Evolutionary conservation across 2,888 invertebrate species (phyloP).

Genomic region (Leptopilina drosophilae): DNA sequence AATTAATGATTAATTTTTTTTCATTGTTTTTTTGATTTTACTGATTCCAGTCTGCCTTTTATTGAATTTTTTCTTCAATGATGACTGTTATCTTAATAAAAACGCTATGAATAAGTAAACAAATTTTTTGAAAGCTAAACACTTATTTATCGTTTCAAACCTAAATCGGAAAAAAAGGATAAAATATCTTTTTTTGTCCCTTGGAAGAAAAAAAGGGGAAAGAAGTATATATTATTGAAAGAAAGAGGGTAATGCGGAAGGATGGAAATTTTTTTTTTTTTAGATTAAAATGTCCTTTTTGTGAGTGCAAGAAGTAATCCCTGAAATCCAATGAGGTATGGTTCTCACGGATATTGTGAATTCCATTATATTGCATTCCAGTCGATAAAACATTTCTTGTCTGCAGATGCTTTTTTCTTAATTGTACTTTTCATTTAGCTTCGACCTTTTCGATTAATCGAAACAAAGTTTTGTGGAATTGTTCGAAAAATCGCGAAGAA

Average conservation of each 20-base stretch:
- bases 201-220: no score
- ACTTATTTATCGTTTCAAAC: no score
- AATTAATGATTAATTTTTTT: no score
- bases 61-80: no score
- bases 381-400: constrained; percentile 28
- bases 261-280: constrained; percentile 43
- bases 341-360: constrained; percentile 50
- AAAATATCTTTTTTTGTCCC: no score
- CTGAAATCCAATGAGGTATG: constrained; percentile 47
- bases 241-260: constrained; percentile 9
- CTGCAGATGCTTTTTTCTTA: constrained; percentile 19
- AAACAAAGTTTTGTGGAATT: background rate
- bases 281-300: constrained; percentile 40
- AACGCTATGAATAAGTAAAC: no score
- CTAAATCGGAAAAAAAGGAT: no score
- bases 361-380: constrained; percentile 45
- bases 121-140: no score
- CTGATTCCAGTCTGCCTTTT: no score
- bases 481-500: background rate
- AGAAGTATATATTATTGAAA: no score
- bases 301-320: constrained; percentile 47
- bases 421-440: constrained; percentile 1
- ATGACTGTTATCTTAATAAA: no score
- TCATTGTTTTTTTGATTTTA: no score
- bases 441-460: background rate